A percentile compares a stretch with the other conserved stretches of the same genome.
phyloP scores from a whole-genome alignment of 2,113 vertebrate genomes.

The Mirounga angustirostris region DNA sequence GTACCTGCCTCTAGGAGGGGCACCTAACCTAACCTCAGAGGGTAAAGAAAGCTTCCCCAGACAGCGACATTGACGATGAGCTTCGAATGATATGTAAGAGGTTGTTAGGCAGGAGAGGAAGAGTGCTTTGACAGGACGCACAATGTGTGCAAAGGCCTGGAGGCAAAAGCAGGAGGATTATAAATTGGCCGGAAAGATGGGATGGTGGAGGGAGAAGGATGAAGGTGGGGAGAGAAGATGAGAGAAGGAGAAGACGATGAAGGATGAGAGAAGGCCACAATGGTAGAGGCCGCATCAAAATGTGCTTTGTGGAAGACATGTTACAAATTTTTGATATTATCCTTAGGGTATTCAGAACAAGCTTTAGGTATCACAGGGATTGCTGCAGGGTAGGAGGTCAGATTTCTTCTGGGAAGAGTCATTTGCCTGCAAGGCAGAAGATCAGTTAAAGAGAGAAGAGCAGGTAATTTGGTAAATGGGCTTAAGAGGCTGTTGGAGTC shows the following conservation, averaged over 20 bases:
- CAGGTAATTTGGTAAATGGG: background rate
- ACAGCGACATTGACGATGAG: background rate
- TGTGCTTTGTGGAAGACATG: background rate
- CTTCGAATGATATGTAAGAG: background rate
- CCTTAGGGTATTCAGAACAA: background rate
- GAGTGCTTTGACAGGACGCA: background rate
- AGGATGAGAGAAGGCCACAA: no score
- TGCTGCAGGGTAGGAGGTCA: background rate
- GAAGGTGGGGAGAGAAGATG: no score
- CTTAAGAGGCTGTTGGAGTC: background rate
- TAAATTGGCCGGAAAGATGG: background rate
- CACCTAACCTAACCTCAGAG: background rate
- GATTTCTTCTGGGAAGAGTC: background rate
- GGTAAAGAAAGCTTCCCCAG: background rate
- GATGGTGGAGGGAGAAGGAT: background rate
- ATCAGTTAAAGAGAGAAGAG: background rate
- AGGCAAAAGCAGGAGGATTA: background rate
- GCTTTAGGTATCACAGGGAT: background rate
- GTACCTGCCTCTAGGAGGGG: background rate
- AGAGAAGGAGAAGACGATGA: background rate
- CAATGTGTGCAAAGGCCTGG: background rate
- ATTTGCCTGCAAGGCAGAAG: background rate
- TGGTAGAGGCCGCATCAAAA: background rate
- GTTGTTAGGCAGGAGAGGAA: background rate
- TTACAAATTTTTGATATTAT: background rate